Percentiles rank a stretch among this genome's conserved stretches.
phyloP scores from a whole-genome alignment of 2,113 vertebrate genomes.

The Hystrix brachyura region DNA sequence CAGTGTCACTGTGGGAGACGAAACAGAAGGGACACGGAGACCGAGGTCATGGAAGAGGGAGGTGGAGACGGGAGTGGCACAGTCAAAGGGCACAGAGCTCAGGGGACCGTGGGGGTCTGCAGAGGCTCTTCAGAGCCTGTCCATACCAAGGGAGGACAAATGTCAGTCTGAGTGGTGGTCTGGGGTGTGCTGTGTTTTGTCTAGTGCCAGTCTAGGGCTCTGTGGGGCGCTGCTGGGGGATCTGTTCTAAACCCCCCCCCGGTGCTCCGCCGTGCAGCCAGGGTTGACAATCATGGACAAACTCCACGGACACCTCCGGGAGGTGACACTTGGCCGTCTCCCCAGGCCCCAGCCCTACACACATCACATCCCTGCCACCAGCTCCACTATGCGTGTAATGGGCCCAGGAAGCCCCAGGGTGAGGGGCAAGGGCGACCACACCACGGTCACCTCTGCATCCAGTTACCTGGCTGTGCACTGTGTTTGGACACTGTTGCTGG shows the following conservation, averaged over 20 bases:
- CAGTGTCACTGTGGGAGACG: neutral
- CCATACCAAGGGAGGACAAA: rapidly evolving
- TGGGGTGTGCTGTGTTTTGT: neutral
- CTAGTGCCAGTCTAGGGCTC: neutral
- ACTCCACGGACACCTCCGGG: neutral
- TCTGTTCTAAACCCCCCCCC: neutral
- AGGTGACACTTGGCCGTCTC: neutral
- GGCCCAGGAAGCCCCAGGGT: neutral
- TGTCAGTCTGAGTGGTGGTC: neutral
- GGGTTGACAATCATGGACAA: neutral
- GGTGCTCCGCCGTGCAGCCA: neutral
- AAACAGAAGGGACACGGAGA: too few species aligned
- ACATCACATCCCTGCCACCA: too few species aligned
- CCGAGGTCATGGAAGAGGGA: neutral
- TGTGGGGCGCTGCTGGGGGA: rapidly evolving
- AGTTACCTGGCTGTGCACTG: too few species aligned
- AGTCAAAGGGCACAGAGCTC: rapidly evolving
- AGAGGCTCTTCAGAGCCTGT: neutral
- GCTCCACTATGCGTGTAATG: neutral
- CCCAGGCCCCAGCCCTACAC: neutral
- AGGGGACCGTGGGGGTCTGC: rapidly evolving
- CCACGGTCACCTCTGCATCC: neutral
- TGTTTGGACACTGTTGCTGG: neutral
- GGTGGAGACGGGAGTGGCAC: rapidly evolving
- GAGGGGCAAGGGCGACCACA: neutral